Conservation (phyloP, 2,113 vertebrate species). For the Taxidea taxus region DNA sequence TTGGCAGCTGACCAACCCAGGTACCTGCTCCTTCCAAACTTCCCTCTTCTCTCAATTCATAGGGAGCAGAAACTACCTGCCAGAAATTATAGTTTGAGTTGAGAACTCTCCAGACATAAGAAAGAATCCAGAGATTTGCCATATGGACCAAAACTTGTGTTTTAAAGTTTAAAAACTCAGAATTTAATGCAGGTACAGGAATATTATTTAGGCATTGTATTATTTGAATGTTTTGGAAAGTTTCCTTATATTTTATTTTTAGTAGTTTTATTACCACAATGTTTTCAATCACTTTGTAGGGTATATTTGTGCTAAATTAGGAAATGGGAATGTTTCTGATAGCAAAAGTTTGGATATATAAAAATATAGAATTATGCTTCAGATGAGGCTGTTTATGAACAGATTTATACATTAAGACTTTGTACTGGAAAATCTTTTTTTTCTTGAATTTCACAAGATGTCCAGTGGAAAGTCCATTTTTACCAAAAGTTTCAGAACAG, state of each 20-base stretch:
- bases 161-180: not conserved
- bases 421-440: not conserved
- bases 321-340: not conserved
- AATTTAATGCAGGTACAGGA: slow-evolving; percentile 5
- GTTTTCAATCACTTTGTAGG: not conserved
- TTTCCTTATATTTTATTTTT: not conserved
- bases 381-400: not conserved
- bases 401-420: not conserved
- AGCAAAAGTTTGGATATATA: not conserved
- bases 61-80: not conserved
- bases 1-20: not conserved
- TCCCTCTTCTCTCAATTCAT: not conserved
- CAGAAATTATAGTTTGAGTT: not conserved
- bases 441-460: not conserved
- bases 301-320: not conserved
- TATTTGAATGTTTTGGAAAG: not conserved
- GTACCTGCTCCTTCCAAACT: not conserved
- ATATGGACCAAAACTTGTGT: not conserved
- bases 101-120: not conserved
- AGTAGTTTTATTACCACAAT: not conserved
- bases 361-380: not conserved
- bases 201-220: not conserved
- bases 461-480: not conserved
- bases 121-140: not conserved
- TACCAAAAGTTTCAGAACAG: not conserved